Evolutionary conservation across 1,140 invertebrate species (phyloP).

Genomic region (Colletes gigas): DNA sequence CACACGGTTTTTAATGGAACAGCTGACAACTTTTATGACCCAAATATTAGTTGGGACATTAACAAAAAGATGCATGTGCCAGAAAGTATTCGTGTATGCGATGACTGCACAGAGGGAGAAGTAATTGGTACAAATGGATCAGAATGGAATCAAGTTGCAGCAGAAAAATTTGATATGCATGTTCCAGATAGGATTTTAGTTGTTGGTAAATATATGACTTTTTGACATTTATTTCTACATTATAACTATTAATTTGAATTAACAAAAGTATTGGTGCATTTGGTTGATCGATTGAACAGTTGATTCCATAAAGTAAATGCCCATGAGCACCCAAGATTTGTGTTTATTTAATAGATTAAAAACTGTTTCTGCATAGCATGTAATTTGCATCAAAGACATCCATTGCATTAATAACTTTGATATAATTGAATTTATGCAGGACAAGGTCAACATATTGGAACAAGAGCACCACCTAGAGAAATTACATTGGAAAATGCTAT

Average conservation of each 20-base stretch:
- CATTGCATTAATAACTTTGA: neutral
- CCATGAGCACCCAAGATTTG: no score
- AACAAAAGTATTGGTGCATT: neutral
- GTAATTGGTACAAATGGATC: conserved; percentile 82
- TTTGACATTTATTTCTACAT: neutral
- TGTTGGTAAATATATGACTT: conserved; percentile 81
- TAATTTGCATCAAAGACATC: no score
- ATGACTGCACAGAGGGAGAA: conserved; percentile 85
- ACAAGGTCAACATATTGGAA: conserved; percentile 91
- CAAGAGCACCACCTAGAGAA: conserved; percentile 90
- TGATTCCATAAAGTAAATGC: no score
- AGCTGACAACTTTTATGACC: conserved; percentile 86
- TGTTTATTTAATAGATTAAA: no score
- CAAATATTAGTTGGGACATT: conserved; percentile 88
- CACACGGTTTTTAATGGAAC: conserved; percentile 83
- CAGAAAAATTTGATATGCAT: conserved; percentile 91
- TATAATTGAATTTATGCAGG: conserved; percentile 75
- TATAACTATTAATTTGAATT: neutral
- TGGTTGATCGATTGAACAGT: neutral
- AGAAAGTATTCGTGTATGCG: conserved; percentile 88
- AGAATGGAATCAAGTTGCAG: conserved; percentile 83
- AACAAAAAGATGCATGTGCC: conserved; percentile 90
- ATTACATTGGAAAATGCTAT: conserved; percentile 91
- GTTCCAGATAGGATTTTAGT: conserved; percentile 95
- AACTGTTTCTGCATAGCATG: no score